Evolutionary conservation across 2,797 vertebrate species (phyloP).

Genomic region (Acestrorhynchus altus): DNA sequence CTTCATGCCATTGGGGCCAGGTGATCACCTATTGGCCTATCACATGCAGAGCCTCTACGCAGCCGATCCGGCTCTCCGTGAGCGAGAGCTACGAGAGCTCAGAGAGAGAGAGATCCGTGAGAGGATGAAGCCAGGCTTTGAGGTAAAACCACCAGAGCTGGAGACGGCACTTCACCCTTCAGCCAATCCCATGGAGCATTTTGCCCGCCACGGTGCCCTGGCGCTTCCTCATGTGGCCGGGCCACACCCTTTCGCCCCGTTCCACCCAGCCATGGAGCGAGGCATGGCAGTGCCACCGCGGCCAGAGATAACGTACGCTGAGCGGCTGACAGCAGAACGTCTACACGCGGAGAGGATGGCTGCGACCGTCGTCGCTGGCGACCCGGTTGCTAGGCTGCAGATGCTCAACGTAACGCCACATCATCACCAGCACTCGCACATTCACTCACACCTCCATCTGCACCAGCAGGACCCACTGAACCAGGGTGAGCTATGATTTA

Average conservation of each 20-base stretch:
- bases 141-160: constrained; percentile 95
- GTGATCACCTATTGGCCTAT: constrained; percentile 93
- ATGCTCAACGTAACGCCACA: constrained; percentile 99
- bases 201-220: constrained; percentile 91
- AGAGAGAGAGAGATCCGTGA: constrained; percentile 93
- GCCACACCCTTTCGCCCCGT: constrained; percentile 88
- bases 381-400: constrained; percentile 92
- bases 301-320: constrained; percentile 94
- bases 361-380: constrained; percentile 89
- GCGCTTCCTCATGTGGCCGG: constrained; percentile 87
- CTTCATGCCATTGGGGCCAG: constrained; percentile 92
- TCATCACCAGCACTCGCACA: constrained; percentile 98
- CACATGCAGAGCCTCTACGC: constrained; percentile 96
- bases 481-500: no score
- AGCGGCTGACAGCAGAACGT: constrained; percentile 93
- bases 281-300: constrained; percentile 88
- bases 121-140: constrained; percentile 97
- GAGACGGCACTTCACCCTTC: constrained; percentile 88
- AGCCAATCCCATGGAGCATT: constrained; percentile 97
- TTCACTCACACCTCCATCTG: constrained; percentile 98
- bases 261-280: constrained; percentile 94
- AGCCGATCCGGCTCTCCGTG: constrained; percentile 89
- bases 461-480: constrained; percentile 97
- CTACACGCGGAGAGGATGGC: constrained; percentile 98
- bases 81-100: constrained; percentile 92